These are phyloP conservation scores for Chloropsis cyanopogon DNA, from an alignment of 2,113 vertebrate genomes.

Conservation along the genomic window DNA sequence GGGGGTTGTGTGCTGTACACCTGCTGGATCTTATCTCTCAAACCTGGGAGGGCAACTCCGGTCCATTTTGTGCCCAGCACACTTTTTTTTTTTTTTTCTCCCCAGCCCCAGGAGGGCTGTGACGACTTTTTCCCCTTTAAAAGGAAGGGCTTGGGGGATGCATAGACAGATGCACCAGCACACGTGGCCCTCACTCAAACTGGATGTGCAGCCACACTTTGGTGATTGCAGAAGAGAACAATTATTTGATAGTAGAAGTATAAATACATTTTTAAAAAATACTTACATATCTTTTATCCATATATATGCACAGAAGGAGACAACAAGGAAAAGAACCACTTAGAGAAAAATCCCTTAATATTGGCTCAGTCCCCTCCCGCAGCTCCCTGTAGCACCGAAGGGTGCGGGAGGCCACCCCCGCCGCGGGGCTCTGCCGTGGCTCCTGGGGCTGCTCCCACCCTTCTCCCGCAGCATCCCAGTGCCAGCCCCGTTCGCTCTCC, in stretches of 20 bases:
- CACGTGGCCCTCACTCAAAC: accelerated
- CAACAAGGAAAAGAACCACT: not conserved
- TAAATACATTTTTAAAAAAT: too few species aligned
- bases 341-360: not conserved
- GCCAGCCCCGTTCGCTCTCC: not conserved
- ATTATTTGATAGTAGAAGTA: not conserved
- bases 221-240: not conserved
- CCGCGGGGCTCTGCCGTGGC: not conserved
- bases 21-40: not conserved
- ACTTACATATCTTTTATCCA: too few species aligned
- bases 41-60: not conserved
- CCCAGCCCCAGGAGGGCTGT: not conserved
- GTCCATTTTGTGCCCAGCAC: not conserved
- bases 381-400: not conserved
- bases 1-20: not conserved
- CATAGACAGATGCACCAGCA: not conserved
- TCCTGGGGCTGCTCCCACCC: too few species aligned
- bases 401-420: not conserved
- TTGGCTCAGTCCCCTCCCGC: not conserved
- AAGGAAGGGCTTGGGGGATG: not conserved
- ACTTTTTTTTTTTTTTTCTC: not conserved
- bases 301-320: not conserved
- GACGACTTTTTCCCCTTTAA: not conserved
- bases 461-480: too few species aligned
- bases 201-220: not conserved